These are phyloP conservation scores for Vollenhovia emeryi DNA, from an alignment of 1,140 invertebrate species.

Conservation along the genomic window DNA sequence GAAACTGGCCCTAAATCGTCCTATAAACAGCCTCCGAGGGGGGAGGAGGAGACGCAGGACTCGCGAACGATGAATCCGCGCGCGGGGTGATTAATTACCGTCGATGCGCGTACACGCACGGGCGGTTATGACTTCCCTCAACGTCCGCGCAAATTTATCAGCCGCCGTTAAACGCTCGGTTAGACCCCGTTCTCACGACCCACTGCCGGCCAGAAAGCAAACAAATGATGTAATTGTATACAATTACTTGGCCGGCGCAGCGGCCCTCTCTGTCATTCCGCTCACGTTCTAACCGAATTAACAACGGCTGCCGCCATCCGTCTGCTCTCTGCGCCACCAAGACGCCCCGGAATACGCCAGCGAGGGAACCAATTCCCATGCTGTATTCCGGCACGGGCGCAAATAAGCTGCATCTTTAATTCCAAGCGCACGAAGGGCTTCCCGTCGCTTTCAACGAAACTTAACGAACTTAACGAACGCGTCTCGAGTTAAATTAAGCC, in stretches of 20 bases:
- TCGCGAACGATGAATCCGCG: background rate
- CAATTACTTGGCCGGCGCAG: slow-evolving; percentile 26
- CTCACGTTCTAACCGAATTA: slow-evolving; percentile 28
- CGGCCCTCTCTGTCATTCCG: slow-evolving; percentile 9
- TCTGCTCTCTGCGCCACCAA: background rate
- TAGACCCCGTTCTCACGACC: slow-evolving; percentile 35
- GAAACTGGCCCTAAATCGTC: background rate
- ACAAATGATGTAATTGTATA: slow-evolving; percentile 46
- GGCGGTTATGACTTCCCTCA: background rate
- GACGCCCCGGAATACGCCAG: background rate
- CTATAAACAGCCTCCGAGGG: background rate
- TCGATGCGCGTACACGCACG: background rate
- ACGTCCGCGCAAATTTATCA: slow-evolving; percentile 12
- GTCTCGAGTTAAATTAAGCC: background rate
- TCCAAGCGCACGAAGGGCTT: background rate
- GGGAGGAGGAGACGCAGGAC: background rate
- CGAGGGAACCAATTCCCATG: background rate
- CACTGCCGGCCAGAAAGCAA: slow-evolving; percentile 28
- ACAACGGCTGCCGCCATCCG: background rate
- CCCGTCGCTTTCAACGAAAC: background rate
- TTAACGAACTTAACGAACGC: background rate
- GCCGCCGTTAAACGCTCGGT: slow-evolving; percentile 27
- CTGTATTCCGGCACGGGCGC: background rate
- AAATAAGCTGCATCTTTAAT: background rate
- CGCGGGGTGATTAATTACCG: slow-evolving; percentile 17